phyloP scores from a whole-genome alignment of 2,797 vertebrate species.

The Xiphorhynchus erythropygius region DNA sequence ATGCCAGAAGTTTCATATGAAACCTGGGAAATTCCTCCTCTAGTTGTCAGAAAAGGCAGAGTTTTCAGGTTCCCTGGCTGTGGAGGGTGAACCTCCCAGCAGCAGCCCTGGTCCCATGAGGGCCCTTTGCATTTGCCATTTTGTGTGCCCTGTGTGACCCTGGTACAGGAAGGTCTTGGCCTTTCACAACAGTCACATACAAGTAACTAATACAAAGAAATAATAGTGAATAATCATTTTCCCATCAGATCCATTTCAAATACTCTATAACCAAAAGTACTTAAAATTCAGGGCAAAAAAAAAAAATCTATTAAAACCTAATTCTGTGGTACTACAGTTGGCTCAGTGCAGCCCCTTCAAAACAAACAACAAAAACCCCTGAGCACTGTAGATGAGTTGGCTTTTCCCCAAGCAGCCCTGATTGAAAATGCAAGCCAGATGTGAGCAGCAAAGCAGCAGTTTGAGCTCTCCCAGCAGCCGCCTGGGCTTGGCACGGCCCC shows the following conservation, averaged over 20 bases:
- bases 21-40: background rate
- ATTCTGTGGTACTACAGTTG: slow-evolving; percentile 39
- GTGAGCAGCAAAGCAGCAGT: slow-evolving; percentile 25
- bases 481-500: background rate
- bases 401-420: slow-evolving; percentile 38
- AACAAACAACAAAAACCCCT: background rate
- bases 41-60: background rate
- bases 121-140: background rate
- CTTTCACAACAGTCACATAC: background rate
- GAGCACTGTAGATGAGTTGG: slow-evolving; percentile 43
- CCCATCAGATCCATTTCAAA: background rate
- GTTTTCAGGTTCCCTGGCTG: background rate
- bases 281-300: background rate
- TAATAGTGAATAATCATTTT: background rate
- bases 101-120: background rate
- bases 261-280: background rate
- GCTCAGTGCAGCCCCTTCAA: slow-evolving; percentile 18
- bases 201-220: background rate
- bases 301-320: background rate
- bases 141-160: background rate
- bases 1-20: background rate
- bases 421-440: slow-evolving; percentile 61
- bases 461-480: slow-evolving; percentile 37
- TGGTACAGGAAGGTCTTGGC: background rate
- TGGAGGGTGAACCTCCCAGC: background rate